A percentile compares a stretch with the other conserved stretches of the same genome.
These are phyloP conservation scores for Alauda arvensis DNA, from an alignment of 2,797 vertebrate species.

Conservation along the genomic window DNA sequence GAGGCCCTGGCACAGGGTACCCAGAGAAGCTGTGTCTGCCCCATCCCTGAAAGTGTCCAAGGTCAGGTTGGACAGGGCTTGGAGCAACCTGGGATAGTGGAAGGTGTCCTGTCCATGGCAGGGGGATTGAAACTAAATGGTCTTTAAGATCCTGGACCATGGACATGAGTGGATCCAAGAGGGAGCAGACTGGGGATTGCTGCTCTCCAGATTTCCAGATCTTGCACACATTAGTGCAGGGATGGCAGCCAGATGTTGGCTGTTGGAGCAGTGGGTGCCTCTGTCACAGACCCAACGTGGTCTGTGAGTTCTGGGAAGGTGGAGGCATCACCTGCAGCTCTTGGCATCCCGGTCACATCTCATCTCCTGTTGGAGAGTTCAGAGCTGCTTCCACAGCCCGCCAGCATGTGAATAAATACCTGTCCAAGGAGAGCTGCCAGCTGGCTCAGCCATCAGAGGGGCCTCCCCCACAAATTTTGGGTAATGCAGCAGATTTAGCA, in stretches of 20 bases:
- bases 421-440: neutral
- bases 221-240: neutral
- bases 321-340: neutral
- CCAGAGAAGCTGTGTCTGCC: neutral
- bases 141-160: neutral
- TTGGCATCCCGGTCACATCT: neutral
- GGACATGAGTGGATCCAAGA: neutral
- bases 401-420: neutral
- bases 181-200: neutral
- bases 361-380: neutral
- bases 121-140: neutral
- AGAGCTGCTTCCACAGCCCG: neutral
- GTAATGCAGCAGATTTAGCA: neutral
- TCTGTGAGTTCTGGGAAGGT: neutral
- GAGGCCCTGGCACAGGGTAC: neutral
- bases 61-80: accelerated
- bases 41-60: neutral
- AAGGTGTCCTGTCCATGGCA: neutral
- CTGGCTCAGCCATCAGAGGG: neutral
- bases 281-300: neutral
- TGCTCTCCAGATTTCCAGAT: neutral
- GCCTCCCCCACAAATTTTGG: neutral
- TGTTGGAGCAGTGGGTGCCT: conserved; percentile 1
- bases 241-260: neutral
- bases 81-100: neutral